A percentile compares a stretch with the other conserved stretches of the same genome.
Evolutionary conservation across 2,113 vertebrate genomes (phyloP).

Genomic region (Bothrops jararaca): DNA sequence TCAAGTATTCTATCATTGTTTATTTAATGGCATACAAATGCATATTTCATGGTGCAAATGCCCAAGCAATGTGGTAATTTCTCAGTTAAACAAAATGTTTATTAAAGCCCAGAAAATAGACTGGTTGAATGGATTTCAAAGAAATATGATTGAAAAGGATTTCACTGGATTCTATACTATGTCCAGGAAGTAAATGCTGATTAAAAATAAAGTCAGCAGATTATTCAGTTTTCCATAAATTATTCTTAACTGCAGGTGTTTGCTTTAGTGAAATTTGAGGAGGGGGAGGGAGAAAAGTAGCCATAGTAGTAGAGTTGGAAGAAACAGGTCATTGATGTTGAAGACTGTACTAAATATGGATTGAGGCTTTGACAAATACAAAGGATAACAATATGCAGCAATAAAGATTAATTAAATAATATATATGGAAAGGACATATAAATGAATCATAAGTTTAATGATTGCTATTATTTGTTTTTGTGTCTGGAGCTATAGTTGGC

Average conservation of each 20-base stretch:
- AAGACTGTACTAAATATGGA: not conserved
- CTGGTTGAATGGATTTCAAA: not conserved
- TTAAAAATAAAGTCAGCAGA: conserved; percentile 1
- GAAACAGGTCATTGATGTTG: not conserved
- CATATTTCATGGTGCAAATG: conserved; percentile 17
- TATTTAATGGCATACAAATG: conserved; percentile 6
- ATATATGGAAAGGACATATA: not conserved
- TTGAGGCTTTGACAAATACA: not conserved
- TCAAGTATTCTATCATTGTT: not conserved
- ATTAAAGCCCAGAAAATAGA: not conserved
- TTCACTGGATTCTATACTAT: not conserved
- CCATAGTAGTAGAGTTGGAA: not conserved
- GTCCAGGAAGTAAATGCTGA: conserved; percentile 7
- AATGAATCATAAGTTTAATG: not conserved
- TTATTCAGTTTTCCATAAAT: conserved; percentile 12
- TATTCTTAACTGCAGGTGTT: not conserved
- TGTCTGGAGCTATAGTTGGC: no score
- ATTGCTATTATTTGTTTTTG: not conserved
- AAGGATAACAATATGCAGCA: not conserved
- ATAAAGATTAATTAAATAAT: not conserved
- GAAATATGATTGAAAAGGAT: conserved; percentile 7
- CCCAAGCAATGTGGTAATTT: conserved; percentile 4
- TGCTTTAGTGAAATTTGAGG: not conserved
- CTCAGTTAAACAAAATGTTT: conserved; percentile 9
- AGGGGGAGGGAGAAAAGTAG: not conserved